Conservation (phyloP, 2,888 invertebrate species). For the Lepas anatifera region DNA sequence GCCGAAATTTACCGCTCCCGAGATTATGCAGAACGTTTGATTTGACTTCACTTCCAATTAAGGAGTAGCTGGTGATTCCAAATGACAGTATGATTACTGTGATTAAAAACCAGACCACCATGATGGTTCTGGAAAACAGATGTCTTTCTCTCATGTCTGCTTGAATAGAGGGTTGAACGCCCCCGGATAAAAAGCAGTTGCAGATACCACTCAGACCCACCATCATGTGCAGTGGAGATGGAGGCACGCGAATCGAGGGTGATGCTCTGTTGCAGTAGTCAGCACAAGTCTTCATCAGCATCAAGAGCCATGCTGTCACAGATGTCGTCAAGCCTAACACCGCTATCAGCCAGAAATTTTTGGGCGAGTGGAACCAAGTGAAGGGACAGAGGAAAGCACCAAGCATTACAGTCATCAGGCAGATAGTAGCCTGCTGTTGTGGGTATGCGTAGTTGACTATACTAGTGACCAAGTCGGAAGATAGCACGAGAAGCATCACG, state of each 20-base stretch:
- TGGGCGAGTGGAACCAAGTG: neutral
- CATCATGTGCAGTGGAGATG: neutral
- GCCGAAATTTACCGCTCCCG: neutral
- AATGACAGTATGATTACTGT: neutral
- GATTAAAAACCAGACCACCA: neutral
- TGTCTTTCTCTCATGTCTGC: neutral
- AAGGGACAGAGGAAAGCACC: slow-evolving; percentile 1
- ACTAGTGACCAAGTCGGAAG: neutral
- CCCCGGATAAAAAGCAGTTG: neutral
- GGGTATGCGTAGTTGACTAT: neutral
- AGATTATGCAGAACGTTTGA: neutral
- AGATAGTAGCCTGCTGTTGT: neutral
- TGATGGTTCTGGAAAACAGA: neutral
- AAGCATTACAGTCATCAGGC: neutral
- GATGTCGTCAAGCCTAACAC: neutral
- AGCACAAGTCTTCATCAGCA: neutral
- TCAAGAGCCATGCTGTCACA: neutral
- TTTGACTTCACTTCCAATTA: neutral
- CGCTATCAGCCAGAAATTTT: neutral
- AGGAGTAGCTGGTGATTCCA: neutral
- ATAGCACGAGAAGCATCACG: neutral
- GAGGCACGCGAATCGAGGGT: neutral
- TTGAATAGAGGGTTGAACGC: neutral
- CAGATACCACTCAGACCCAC: neutral
- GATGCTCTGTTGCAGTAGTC: neutral